Evolutionary conservation across 2,888 invertebrate genomes (phyloP), one percentile per base, ranked within the genome.

Genomic region (Muscina levida): DNA sequence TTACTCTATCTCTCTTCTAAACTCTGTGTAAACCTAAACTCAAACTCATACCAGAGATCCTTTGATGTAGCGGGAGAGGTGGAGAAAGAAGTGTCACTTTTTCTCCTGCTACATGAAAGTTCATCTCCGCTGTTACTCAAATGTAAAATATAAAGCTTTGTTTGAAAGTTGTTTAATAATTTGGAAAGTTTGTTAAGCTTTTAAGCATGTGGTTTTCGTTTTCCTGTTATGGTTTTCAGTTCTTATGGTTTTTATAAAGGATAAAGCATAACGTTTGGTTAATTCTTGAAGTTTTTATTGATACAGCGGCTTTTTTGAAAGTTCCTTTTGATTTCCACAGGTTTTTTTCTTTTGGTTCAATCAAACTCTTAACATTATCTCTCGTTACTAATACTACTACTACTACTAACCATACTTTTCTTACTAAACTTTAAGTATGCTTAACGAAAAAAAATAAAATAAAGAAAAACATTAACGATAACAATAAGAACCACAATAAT

Each of bases 271-370:
- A 62, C 42, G 39, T 19, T 62, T 31, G 31, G 31, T 62, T 62
- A 42, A 53, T 53, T 53, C 24, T 42, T 19, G 39, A 62, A n/a
- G 46, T 77, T 77, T 74, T 6, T 74, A n/a, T 77, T 59, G 26
- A 31, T n/a, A 71, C 72, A 68, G 74, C 81, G 22, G 81, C 74
- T 77, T 81, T n/a, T 72, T 59, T 75, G 62, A 62, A 15, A 66
- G 17, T 24, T 53, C 11, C 39, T 68, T 77, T 77, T 77, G 19
- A 39, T 44, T 67, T 71, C 2, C 22, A 72, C 78, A 82, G 74
- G 72, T 51, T 71, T 66, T 51, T 59, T 44, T 17, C 39, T 39
- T 68, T 68, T 46, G 44, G 48, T 68, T 51, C 26, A 66, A 68
- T 67, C 57, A 68, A 68, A 68, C 68, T 48, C 53, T 17, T 39